Evolutionary conservation across 2,888 invertebrate species (phyloP).

Genomic region (Halictus ligatus): DNA sequence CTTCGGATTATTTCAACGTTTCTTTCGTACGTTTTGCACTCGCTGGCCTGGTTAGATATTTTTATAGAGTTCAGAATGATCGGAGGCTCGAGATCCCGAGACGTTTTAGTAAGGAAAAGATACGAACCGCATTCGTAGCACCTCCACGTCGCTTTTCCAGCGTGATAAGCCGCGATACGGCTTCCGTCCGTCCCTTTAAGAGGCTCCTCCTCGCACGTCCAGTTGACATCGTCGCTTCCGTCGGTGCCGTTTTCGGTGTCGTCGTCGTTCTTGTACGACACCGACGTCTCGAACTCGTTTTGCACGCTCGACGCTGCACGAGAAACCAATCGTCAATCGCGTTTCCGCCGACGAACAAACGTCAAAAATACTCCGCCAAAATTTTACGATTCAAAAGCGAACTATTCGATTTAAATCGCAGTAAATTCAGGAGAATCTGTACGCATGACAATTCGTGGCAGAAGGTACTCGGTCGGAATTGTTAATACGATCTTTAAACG

Average conservation of each 20-base stretch:
- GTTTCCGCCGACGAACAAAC: neutral
- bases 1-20: too few relatives aligned
- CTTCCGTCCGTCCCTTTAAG: slow-evolving; percentile 82
- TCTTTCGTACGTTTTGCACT: too few relatives aligned
- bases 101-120: neutral
- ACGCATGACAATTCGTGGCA: too few relatives aligned
- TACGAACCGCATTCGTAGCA: slow-evolving; percentile 82
- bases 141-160: slow-evolving; percentile 81
- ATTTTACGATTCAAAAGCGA: neutral
- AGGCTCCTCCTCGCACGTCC: slow-evolving; percentile 82
- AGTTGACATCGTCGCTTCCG: slow-evolving; percentile 81
- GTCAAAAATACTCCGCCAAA: neutral
- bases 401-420: neutral
- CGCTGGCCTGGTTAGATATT: neutral
- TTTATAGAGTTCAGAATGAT: neutral
- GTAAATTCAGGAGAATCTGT: neutral
- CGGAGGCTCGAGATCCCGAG: neutral
- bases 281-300: slow-evolving; percentile 83
- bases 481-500: too few relatives aligned
- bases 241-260: slow-evolving; percentile 81
- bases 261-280: slow-evolving; percentile 80
- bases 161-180: slow-evolving; percentile 82
- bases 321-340: slow-evolving; percentile 25
- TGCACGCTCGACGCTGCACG: slow-evolving; percentile 81
- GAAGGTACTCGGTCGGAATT: too few relatives aligned